Evolutionary conservation across 1,140 invertebrate genomes (phyloP).

Genomic region (Metaphire vulgaris): DNA sequence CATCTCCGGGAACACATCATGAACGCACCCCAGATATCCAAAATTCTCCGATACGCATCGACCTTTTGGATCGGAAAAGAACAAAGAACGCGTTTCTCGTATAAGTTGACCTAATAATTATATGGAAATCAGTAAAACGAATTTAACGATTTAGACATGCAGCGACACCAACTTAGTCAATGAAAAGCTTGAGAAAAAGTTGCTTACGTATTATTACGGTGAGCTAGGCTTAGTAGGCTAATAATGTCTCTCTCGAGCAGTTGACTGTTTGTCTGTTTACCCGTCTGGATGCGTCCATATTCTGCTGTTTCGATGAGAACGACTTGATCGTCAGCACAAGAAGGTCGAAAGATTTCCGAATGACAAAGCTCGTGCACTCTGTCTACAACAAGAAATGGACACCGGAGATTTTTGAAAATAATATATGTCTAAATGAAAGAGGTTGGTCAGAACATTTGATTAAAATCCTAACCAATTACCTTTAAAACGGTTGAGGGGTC

Average conservation of each 20-base stretch:
- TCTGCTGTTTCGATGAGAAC: conserved; percentile 14
- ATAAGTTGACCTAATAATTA: not conserved
- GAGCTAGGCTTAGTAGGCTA: not conserved
- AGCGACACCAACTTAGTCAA: not conserved
- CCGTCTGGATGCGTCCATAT: conserved; percentile 8
- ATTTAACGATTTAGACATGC: not conserved
- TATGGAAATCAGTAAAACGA: not conserved
- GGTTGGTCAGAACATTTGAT: too few species aligned
- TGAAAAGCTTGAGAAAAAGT: not conserved
- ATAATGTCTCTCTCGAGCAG: too few species aligned
- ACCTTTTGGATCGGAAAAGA: not conserved
- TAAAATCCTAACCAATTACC: too few species aligned
- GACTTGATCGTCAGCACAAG: conserved; percentile 5
- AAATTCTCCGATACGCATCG: conserved; percentile 8
- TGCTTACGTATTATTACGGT: not conserved
- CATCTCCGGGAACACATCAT: conserved; percentile 20
- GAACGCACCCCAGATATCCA: conserved; percentile 17
- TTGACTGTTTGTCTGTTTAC: too few species aligned
- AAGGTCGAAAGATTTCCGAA: not conserved
- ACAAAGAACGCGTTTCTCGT: not conserved
- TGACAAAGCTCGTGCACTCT: conserved; percentile 4
- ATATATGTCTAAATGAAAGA: too few species aligned
- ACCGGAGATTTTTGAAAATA: too few species aligned
- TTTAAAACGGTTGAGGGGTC: too few species aligned
- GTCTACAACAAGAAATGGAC: too few species aligned